Conservation (phyloP, 2,113 vertebrate species). For the Actinemys pallida region DNA sequence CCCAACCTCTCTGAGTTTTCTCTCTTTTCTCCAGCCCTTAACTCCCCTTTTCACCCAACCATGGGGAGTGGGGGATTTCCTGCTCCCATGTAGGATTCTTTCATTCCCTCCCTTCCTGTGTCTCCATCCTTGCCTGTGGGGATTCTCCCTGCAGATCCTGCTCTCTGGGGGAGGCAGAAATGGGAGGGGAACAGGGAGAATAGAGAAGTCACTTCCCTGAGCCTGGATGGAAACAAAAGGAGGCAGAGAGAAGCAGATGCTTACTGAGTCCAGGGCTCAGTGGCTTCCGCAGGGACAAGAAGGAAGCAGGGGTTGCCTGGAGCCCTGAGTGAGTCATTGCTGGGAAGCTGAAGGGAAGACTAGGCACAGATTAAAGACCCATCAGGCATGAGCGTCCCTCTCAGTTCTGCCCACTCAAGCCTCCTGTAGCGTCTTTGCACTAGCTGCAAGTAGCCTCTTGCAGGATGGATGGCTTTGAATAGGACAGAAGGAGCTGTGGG, state of each 20-base stretch:
- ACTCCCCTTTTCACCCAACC: background rate
- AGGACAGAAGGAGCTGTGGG: conserved; percentile 66
- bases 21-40: background rate
- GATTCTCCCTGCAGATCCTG: conserved; percentile 50
- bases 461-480: conserved; percentile 33
- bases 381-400: background rate
- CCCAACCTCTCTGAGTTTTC: background rate
- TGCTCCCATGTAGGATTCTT: conserved; percentile 1
- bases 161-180: background rate
- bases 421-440: background rate
- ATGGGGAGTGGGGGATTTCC: conserved; percentile 16
- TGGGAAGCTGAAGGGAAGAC: background rate
- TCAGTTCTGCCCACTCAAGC: background rate
- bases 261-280: background rate
- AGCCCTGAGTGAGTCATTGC: background rate
- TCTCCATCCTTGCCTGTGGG: conserved; percentile 46
- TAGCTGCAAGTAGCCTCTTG: conserved; percentile 40
- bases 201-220: conserved; percentile 1
- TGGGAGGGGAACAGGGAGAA: conserved; percentile 38
- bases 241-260: background rate
- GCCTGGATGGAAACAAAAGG: background rate
- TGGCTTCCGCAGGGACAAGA: background rate
- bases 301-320: background rate
- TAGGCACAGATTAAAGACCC: background rate
- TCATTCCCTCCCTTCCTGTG: conserved; percentile 1